Conservation (phyloP, 2,797 vertebrate species). For the Micropoecilia bifurca region DNA sequence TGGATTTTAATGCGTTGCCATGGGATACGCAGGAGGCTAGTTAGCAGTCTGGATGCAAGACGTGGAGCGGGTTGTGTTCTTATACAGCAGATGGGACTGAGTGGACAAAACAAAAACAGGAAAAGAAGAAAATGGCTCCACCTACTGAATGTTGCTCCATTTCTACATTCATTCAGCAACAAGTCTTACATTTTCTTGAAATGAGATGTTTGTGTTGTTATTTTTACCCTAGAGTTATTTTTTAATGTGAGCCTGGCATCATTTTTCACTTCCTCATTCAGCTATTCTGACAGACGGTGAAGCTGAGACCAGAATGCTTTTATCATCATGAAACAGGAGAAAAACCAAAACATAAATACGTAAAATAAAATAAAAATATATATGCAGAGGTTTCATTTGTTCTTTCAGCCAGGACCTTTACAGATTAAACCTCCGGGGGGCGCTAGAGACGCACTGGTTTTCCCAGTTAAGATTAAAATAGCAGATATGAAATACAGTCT, state of each 20-base stretch:
- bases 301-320: background rate
- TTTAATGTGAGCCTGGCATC: slow-evolving; percentile 5
- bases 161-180: background rate
- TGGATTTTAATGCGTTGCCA: background rate
- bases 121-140: slow-evolving; percentile 10
- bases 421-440: slow-evolving; percentile 59
- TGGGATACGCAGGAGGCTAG: background rate
- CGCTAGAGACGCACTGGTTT: slow-evolving; percentile 33
- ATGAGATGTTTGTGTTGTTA: background rate
- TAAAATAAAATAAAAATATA: background rate
- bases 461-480: background rate
- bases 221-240: background rate
- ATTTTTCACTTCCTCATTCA: background rate
- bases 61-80: background rate
- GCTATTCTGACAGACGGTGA: background rate
- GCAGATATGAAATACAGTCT: background rate
- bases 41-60: background rate
- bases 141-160: background rate
- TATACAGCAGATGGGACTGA: background rate
- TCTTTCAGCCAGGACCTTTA: background rate
- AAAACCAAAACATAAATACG: background rate
- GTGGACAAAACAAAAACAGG: background rate
- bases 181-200: background rate
- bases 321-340: background rate
- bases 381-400: background rate